phyloP scores from a whole-genome alignment of 2,888 invertebrate species.

The Dryadula phaetusa region DNA sequence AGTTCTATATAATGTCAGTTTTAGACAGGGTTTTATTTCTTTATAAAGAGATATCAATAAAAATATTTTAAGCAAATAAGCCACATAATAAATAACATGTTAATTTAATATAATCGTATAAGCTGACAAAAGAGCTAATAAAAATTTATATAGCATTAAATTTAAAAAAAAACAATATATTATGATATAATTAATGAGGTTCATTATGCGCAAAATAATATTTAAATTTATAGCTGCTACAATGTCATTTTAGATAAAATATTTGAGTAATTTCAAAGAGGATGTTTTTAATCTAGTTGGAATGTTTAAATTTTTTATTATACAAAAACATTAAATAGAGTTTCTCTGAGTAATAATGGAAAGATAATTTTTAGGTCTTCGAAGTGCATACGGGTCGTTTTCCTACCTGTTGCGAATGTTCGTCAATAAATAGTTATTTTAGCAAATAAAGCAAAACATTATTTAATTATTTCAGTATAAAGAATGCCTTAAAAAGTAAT shows the following conservation, averaged over 20 bases:
- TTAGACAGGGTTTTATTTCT: too few relatives aligned
- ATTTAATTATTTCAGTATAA: too few relatives aligned
- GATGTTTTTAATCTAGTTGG: conserved; percentile 11
- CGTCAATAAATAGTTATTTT: too few relatives aligned
- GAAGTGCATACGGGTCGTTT: too few relatives aligned
- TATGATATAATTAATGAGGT: conserved; percentile 12
- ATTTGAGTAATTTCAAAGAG: conserved; percentile 20
- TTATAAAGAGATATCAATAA: neutral
- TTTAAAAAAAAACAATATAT: conserved; percentile 15
- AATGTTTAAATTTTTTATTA: neutral
- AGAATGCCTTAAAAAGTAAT: too few relatives aligned
- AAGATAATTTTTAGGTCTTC: too few relatives aligned
- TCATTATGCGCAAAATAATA: conserved; percentile 21
- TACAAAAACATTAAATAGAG: too few relatives aligned
- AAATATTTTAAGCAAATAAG: neutral
- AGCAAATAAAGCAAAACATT: too few relatives aligned
- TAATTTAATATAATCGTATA: conserved; percentile 14
- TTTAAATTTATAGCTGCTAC: conserved; percentile 19
- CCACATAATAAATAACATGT: neutral
- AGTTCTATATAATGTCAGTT: too few relatives aligned
- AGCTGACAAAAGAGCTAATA: conserved; percentile 16
- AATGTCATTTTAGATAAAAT: conserved; percentile 18
- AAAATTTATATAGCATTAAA: conserved; percentile 6
- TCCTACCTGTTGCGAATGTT: too few relatives aligned
- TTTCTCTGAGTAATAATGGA: too few relatives aligned